Evolutionary conservation across 92 coral and sea anemone genomes (phyloP), one percentile per base, ranked within the genome.

Genomic region (Desmophyllum pertusum): DNA sequence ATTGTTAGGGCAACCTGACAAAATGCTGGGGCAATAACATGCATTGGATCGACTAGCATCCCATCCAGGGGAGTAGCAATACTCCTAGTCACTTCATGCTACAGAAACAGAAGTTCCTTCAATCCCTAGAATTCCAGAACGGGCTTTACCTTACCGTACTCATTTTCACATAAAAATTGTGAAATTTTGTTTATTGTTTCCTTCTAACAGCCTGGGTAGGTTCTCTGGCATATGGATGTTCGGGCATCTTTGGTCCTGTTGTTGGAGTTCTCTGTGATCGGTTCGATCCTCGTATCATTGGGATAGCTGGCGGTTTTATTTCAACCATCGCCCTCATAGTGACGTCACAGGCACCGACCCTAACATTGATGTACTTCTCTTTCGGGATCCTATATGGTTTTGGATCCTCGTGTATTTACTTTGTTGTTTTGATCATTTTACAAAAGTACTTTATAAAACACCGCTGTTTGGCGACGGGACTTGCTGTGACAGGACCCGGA

Each of bases 271-370:
- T 76, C 30, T 76, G 45, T 27, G 46, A 51, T 52, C 80, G 80
- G 23, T 76, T 76, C 40, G 21, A 55, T 23, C 80, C 25, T 53
- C 80, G 80, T 37, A 38, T 31, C 15, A 40, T 76, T 76, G 80
- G 46, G 38, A n/a, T 76, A 5, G 13, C n/a, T 33, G 80, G 80
- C 31, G 80, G 80, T 10, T 15, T 76, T 5, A 52, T 76, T 0
- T 31, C 80, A 1, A 50, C 80, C 48, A 9, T 37, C 21, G 48
- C 46, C 13, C 80, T 76, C 50, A 14, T 76, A 23, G 80, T 37
- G 67, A 76, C 80, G 19, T 76, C 80, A 21, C 80, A 55, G 10
- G 80, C 80, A 2, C 80, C 80, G 3, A 76, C 21, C 41, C 41
- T 76, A 13, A 76, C 66, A 3, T 3, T 53, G 15, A 76, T 76